A percentile compares a stretch with the other conserved stretches of the same genome.
Evolutionary conservation across 2,888 invertebrate genomes (phyloP).

Genomic region (Caenorhabditis macrosperma): DNA sequence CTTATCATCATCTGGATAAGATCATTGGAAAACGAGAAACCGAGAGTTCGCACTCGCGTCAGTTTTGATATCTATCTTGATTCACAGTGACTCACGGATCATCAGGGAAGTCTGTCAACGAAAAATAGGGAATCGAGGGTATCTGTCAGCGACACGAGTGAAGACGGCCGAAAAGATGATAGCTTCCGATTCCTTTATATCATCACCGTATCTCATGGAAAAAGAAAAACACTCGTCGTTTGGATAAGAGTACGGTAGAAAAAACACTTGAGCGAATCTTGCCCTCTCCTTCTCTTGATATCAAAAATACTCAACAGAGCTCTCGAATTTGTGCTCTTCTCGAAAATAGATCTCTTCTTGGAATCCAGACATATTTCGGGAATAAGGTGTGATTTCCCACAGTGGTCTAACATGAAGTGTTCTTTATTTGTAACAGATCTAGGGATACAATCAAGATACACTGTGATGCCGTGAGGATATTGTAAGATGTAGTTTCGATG

Average conservation of each 20-base stretch:
- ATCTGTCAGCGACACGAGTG: constrained; percentile 26
- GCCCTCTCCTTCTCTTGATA: constrained; percentile 19
- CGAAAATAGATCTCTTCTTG: neutral
- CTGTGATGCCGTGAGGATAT: neutral
- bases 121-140: neutral
- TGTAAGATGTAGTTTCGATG: constrained; percentile 13
- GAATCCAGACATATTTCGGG: too few species aligned
- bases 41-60: constrained; percentile 43
- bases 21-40: constrained; percentile 27
- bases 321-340: constrained; percentile 1
- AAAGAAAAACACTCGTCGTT: constrained; percentile 28
- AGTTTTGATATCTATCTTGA: constrained; percentile 21
- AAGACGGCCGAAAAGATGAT: neutral
- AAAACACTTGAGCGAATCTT: constrained; percentile 31
- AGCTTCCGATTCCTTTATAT: constrained; percentile 32
- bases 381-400: too few species aligned
- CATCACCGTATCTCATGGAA: constrained; percentile 7
- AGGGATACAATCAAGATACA: neutral
- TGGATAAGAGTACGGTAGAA: constrained; percentile 7
- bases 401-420: too few species aligned
- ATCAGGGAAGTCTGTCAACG: constrained; percentile 27
- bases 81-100: constrained; percentile 38
- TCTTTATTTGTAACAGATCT: constrained; percentile 9
- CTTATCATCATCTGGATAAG: constrained; percentile 7
- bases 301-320: constrained; percentile 43